phyloP scores from a whole-genome alignment of 1,140 invertebrate species.

The Orius laevigatus region DNA sequence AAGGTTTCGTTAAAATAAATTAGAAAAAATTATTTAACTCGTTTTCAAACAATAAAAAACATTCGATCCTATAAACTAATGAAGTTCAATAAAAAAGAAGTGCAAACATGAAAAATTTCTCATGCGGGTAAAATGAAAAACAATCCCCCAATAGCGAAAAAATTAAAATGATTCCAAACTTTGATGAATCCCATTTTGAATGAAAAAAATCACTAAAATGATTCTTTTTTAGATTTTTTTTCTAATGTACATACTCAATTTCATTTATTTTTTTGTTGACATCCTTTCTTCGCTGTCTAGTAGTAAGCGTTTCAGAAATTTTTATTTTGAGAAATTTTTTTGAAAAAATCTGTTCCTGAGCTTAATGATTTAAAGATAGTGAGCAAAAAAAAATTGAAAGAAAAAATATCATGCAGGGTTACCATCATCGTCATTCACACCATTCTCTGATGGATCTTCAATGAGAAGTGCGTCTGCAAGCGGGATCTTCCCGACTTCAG shows the following conservation, averaged over 20 bases:
- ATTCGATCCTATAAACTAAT: too few species aligned
- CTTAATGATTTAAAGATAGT: neutral
- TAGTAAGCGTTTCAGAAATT: too few species aligned
- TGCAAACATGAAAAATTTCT: too few species aligned
- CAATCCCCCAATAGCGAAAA: neutral
- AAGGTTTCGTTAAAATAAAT: slow-evolving; percentile 17
- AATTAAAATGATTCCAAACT: neutral
- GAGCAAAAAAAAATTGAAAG: slow-evolving; percentile 5
- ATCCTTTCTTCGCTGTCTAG: too few species aligned
- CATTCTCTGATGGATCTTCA: slow-evolving; percentile 53
- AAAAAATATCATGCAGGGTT: slow-evolving; percentile 15
- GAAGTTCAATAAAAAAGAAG: too few species aligned
- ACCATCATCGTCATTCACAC: slow-evolving; percentile 36
- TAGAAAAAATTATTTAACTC: neutral
- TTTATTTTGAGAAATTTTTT: neutral
- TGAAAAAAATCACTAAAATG: too few species aligned
- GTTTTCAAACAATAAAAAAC: too few species aligned
- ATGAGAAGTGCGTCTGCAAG: slow-evolving; percentile 70
- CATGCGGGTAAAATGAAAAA: too few species aligned
- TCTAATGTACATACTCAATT: too few species aligned
- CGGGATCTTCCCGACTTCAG: slow-evolving; percentile 65
- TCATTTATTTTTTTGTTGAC: too few species aligned
- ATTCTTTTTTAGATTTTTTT: too few species aligned
- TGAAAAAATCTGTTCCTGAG: neutral
- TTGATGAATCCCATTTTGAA: too few species aligned